These are phyloP conservation scores for Amphipyra berbera DNA, from an alignment of 2,888 invertebrate species.

Conservation along the genomic window DNA sequence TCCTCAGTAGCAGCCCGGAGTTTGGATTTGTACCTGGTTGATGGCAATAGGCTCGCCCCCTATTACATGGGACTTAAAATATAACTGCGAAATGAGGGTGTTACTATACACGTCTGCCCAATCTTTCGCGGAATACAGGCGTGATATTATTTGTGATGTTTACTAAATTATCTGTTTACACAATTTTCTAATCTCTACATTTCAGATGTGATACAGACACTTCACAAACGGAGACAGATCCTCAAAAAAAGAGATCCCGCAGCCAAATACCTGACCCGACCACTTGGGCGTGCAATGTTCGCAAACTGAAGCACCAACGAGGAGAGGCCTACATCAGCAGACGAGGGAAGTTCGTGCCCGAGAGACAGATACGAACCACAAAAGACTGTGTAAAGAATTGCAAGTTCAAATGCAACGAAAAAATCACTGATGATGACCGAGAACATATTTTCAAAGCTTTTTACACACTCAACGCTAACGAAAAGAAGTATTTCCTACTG, in stretches of 20 bases:
- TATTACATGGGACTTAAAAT: no score
- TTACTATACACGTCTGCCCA: no score
- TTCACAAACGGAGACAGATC: conserved; percentile 28
- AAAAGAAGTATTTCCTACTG: conserved; percentile 84
- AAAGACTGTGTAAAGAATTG: conserved; percentile 84
- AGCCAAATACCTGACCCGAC: conserved; percentile 76
- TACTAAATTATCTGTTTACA: neutral
- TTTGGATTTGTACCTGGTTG: no score
- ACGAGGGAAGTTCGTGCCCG: conserved; percentile 82
- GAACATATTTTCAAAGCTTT: conserved; percentile 84
- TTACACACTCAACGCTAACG: conserved; percentile 81
- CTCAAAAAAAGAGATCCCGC: conserved; percentile 67
- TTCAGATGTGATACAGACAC: conserved; percentile 40
- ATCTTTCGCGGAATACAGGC: no score
- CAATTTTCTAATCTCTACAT: neutral
- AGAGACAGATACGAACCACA: conserved; percentile 74
- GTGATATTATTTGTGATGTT: no score
- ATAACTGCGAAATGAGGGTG: no score
- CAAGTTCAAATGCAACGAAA: conserved; percentile 82
- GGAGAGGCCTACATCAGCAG: conserved; percentile 84
- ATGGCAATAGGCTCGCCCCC: no score
- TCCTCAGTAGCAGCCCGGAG: no score
- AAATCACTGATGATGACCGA: conserved; percentile 77
- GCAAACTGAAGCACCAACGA: conserved; percentile 82
- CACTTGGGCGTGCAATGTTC: conserved; percentile 83